Evolutionary conservation across 2,113 vertebrate species (phyloP).

Genomic region (Proterorhinus semilunaris): DNA sequence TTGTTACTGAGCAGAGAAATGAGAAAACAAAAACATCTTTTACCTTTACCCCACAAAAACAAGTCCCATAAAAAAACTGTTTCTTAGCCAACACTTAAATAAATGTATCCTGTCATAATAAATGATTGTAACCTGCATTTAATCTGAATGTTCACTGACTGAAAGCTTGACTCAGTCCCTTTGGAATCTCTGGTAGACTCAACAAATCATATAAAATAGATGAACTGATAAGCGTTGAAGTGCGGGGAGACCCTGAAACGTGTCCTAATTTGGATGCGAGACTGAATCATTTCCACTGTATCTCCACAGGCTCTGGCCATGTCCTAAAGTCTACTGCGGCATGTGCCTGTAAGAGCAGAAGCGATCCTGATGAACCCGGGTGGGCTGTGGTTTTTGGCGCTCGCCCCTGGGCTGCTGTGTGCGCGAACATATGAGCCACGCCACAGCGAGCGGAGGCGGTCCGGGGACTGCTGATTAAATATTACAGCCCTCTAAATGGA

Average conservation of each 20-base stretch:
- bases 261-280: conserved; percentile 2
- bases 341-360: background rate
- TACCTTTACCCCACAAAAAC: too few relatives aligned
- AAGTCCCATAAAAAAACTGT: too few relatives aligned
- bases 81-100: too few relatives aligned
- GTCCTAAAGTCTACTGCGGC: conserved; percentile 10
- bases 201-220: background rate
- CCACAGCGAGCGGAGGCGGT: conserved; percentile 60
- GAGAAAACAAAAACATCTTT: background rate
- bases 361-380: conserved; percentile 23
- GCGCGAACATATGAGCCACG: conserved; percentile 67
- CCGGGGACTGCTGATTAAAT: conserved; percentile 73
- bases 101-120: too few relatives aligned
- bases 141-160: background rate
- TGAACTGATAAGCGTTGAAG: background rate
- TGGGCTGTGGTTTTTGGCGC: conserved; percentile 67
- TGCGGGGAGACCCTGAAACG: background rate
- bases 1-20: background rate
- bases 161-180: background rate
- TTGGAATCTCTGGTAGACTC: background rate
- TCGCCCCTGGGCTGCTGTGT: conserved; percentile 68
- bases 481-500: conserved; percentile 76
- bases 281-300: background rate
- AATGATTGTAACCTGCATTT: too few relatives aligned
- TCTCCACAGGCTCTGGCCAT: background rate